Conservation (phyloP, 2,797 vertebrate genomes). For the Delichon dasypus region DNA sequence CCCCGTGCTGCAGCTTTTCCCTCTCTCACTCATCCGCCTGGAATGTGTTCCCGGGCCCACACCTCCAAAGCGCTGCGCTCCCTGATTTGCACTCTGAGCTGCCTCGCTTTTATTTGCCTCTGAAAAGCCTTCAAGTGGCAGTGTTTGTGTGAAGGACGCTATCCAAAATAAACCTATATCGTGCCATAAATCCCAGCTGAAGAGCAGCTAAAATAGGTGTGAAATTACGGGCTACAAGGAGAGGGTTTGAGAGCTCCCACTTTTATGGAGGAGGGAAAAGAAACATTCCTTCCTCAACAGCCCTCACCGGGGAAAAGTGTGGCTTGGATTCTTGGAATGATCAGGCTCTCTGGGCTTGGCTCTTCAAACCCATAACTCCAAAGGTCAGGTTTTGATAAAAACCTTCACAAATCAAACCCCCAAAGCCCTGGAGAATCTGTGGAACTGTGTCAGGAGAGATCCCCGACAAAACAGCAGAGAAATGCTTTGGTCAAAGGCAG, state of each 20-base stretch:
- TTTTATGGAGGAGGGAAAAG: neutral
- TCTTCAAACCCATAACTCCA: neutral
- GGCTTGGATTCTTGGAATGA: neutral
- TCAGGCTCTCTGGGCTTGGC: neutral
- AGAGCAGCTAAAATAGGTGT: neutral
- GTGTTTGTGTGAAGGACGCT: neutral
- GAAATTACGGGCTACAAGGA: slow-evolving; percentile 2
- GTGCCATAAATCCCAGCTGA: slow-evolving; percentile 17
- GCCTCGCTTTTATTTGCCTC: slow-evolving; percentile 12
- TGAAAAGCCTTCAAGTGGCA: neutral
- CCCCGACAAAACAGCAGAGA: neutral
- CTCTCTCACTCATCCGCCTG: neutral
- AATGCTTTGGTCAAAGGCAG: neutral
- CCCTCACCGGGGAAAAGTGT: neutral
- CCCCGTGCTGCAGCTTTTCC: neutral
- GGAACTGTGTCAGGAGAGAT: neutral
- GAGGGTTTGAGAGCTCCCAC: neutral
- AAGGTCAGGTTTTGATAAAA: slow-evolving; percentile 1
- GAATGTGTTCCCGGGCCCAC: neutral
- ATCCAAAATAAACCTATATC: slow-evolving; percentile 14
- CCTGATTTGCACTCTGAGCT: neutral
- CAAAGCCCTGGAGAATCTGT: neutral
- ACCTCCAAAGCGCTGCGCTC: neutral
- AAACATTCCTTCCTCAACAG: neutral
- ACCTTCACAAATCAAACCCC: neutral